phyloP scores from a whole-genome alignment of 2,797 vertebrate genomes.

The Moxostoma hubbsi region DNA sequence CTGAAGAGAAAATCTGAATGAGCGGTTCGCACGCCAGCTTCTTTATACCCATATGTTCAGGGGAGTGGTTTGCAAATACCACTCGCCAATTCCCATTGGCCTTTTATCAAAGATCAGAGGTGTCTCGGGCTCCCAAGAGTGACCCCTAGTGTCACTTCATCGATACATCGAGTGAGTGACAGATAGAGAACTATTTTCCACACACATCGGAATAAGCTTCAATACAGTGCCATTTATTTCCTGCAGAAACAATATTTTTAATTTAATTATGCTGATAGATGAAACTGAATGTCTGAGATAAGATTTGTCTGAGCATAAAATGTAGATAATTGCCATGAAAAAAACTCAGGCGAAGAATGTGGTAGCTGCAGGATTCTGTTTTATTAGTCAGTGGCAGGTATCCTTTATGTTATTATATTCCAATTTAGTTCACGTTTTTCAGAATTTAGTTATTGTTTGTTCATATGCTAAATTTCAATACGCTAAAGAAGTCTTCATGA shows the following conservation, averaged over 20 bases:
- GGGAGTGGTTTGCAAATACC: no score
- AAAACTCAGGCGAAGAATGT: neutral
- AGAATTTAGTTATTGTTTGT: no score
- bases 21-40: no score
- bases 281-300: neutral
- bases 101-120: no score
- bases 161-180: no score
- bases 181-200: neutral
- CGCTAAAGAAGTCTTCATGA: neutral
- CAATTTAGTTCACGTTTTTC: neutral
- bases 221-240: constrained; percentile 14
- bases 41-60: no score
- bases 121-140: no score
- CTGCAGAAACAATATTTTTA: constrained; percentile 7
- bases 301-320: neutral
- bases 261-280: constrained; percentile 22
- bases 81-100: no score
- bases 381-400: neutral
- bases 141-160: no score
- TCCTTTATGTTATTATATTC: neutral
- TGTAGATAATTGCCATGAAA: neutral
- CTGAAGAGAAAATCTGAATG: no score
- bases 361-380: neutral
- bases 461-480: no score
- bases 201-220: constrained; percentile 6